Evolutionary conservation across 2,113 vertebrate species (phyloP), one percentile per base, ranked within the genome.

Genomic region (Globicephala melas): DNA sequence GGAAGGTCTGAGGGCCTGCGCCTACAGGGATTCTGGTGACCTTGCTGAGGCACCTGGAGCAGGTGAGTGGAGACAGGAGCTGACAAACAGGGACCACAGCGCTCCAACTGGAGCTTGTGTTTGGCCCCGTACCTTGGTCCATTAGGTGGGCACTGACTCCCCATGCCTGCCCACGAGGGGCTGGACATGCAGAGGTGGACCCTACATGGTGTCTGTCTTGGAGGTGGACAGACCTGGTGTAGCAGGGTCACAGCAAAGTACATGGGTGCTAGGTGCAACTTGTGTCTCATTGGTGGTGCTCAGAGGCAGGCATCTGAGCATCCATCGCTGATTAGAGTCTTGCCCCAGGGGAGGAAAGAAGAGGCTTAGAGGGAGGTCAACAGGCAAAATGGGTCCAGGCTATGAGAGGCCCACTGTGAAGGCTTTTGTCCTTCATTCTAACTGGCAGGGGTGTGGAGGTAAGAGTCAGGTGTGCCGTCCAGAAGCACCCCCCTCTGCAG

Each of bases 171-270:
- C 28, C 25, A 12, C 17, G 12, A 21, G 38, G 41, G 47, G 33
- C n/a, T 68, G 41, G 20, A 3, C 4, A 3, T 28, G 23, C n/a
- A 55, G 47, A 63, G 21, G 14, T 3, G 31, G n/a, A 31, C 4
- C 10, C 7, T 4, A 1, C 23, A 0, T 9, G 17, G 2, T 0
- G 6, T 17, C 67, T n/a, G 5, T 44, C 50, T 23, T 55, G 14
- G 23, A 23, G 33, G 18, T 2, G 3, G 23, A 17, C 70, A 55
- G 14, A 53, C 50, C 36, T 38, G 15, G 21, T 20, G 18, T 25
- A 53, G 62, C 28, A 31, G 2, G 13, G 11, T 38, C 33, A 31
- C 23, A 47, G 86, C n/a, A 53, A 44, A 36, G 44, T 14, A 26
- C 2, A 0, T 26, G 73, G 17, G 13, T 65, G 8, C 41, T 25